phyloP scores from a whole-genome alignment of 2,888 invertebrate species.

The Drosophila picticornis region DNA sequence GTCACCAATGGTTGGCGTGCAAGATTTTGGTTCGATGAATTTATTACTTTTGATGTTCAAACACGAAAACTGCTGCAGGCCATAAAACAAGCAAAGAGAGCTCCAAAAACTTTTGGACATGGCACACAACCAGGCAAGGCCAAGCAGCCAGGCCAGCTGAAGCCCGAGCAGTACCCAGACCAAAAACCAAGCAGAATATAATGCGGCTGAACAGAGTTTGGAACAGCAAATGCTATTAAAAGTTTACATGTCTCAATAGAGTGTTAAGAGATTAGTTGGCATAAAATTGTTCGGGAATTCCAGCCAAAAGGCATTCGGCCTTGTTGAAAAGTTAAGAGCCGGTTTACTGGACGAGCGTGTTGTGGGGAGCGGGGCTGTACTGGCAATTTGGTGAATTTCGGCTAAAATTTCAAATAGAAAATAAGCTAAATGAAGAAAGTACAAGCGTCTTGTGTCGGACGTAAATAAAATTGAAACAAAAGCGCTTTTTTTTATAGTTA shows the following conservation, averaged over 20 bases:
- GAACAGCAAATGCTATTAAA: constrained; percentile 77
- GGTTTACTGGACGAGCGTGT: not conserved
- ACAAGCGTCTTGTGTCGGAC: not conserved
- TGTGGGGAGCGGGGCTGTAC: not conserved
- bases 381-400: constrained; percentile 25
- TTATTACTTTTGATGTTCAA: constrained; percentile 81
- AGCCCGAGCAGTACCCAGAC: constrained; percentile 5
- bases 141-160: not conserved
- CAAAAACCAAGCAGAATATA: constrained; percentile 2
- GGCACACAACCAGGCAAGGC: constrained; percentile 7
- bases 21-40: constrained; percentile 82
- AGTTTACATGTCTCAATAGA: constrained; percentile 81
- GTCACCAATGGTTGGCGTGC: constrained; percentile 37
- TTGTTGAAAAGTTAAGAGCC: constrained; percentile 47
- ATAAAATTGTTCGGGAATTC: constrained; percentile 69
- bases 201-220: constrained; percentile 30
- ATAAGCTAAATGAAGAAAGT: not conserved
- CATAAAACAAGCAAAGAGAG: constrained; percentile 64
- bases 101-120: constrained; percentile 54
- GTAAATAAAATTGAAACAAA: constrained; percentile 3
- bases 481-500: not conserved
- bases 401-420: constrained; percentile 11
- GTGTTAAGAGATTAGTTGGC: constrained; percentile 80
- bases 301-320: constrained; percentile 33
- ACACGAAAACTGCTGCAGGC: constrained; percentile 80